Percentiles rank a stretch among this genome's conserved stretches.
These are phyloP conservation scores for Aegotheles bennettii DNA, from an alignment of 2,113 vertebrate species.

Conservation along the genomic window DNA sequence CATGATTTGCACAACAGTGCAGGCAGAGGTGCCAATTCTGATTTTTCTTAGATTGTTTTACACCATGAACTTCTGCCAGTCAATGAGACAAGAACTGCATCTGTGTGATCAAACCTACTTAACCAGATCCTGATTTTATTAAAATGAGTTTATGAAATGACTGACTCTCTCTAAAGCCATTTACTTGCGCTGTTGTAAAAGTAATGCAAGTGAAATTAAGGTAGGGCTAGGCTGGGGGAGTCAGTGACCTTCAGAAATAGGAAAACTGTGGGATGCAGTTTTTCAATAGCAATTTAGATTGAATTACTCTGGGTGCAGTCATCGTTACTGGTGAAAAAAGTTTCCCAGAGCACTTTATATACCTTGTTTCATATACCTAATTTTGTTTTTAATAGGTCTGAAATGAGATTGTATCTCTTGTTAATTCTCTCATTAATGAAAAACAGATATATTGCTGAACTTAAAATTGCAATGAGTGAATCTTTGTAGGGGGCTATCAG, in stretches of 20 bases:
- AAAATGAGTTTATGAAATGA: neutral
- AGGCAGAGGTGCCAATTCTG: neutral
- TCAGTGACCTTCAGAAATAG: neutral
- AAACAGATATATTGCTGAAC: slow-evolving; percentile 30
- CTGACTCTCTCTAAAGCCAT: neutral
- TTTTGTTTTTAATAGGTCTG: slow-evolving; percentile 47
- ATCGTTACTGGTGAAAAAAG: neutral
- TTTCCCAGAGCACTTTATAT: slow-evolving; percentile 6
- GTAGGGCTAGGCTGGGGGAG: neutral
- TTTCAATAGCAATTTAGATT: slow-evolving; percentile 11
- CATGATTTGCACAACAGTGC: neutral
- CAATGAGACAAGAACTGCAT: neutral
- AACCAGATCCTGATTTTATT: neutral
- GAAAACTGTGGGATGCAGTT: neutral
- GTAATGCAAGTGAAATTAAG: neutral
- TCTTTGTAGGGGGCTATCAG: neutral
- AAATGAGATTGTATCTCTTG: slow-evolving; percentile 39
- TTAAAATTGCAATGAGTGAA: neutral
- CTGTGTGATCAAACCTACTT: neutral
- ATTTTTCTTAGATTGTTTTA: neutral
- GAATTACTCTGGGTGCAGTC: neutral
- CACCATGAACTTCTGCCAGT: neutral
- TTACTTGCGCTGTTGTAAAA: neutral
- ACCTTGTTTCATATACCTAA: slow-evolving; percentile 27
- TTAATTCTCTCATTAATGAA: slow-evolving; percentile 53